phyloP scores from a whole-genome alignment of 2,797 vertebrate genomes.

The Chromis chromis region DNA sequence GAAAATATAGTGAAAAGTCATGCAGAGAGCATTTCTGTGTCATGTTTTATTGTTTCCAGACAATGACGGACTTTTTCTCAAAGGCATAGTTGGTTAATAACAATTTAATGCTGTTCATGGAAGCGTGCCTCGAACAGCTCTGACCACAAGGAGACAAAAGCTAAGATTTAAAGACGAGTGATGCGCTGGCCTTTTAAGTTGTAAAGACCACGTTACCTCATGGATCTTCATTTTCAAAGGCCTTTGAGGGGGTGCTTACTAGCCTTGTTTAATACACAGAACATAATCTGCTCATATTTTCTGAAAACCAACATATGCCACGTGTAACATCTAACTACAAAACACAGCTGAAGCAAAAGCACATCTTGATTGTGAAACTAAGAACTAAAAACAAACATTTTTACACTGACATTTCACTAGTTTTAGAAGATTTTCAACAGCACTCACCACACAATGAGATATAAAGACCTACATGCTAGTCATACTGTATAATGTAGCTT shows the following conservation, averaged over 20 bases:
- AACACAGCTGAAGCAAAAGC: not conserved
- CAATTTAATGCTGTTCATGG: conserved; percentile 32
- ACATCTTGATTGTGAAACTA: not conserved
- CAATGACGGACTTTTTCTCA: conserved; percentile 31
- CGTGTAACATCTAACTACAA: too few species aligned
- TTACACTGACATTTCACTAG: not conserved
- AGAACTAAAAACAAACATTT: not conserved
- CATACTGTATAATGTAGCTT: not conserved
- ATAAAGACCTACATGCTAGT: not conserved
- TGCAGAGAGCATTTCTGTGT: conserved; percentile 27
- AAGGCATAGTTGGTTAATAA: conserved; percentile 34
- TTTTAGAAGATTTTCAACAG: not conserved
- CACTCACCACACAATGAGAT: not conserved
- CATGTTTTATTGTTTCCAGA: conserved; percentile 56
- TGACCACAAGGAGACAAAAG: conserved; percentile 22
- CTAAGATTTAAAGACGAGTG: conserved; percentile 1
- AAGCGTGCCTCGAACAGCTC: conserved; percentile 17
- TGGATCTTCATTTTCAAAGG: conserved; percentile 4
- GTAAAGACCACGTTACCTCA: not conserved
- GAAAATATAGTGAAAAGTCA: conserved; percentile 26
- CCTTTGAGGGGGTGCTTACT: not conserved
- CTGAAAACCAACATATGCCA: not conserved
- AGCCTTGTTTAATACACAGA: not conserved
- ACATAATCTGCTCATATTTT: not conserved
- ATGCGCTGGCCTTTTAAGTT: conserved; percentile 6